A percentile compares a stretch with the other conserved stretches of the same genome.
Conservation (phyloP, 1,140 invertebrate species). For the Nasonia giraulti region DNA sequence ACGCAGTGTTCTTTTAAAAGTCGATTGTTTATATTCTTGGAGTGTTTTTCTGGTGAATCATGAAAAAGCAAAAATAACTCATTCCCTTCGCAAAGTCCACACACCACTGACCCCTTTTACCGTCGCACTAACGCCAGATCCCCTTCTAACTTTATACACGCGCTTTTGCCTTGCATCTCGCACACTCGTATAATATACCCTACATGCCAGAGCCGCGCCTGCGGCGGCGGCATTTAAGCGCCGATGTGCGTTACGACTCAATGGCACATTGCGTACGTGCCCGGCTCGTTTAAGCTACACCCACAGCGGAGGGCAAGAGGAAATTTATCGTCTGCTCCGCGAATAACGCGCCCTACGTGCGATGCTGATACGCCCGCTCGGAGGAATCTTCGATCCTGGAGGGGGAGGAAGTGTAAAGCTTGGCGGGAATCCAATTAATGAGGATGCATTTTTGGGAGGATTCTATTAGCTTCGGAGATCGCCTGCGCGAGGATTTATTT, state of each 20-base stretch:
- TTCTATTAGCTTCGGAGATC: too few species aligned
- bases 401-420: not conserved
- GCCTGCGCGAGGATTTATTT: too few species aligned
- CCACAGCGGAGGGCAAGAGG: not conserved
- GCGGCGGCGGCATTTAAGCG: not conserved
- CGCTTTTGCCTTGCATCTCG: too few species aligned
- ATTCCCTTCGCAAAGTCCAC: not conserved
- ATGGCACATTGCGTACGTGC: not conserved
- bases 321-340: not conserved
- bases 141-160: too few species aligned
- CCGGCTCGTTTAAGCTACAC: not conserved
- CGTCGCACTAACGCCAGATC: too few species aligned
- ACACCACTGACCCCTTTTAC: too few species aligned
- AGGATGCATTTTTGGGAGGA: not conserved
- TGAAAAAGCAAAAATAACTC: too few species aligned
- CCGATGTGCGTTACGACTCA: not conserved
- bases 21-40: not conserved
- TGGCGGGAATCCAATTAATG: not conserved
- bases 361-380: too few species aligned
- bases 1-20: not conserved
- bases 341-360: not conserved
- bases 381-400: not conserved
- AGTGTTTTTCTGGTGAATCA: too few species aligned
- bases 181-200: not conserved
- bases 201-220: not conserved